Percentiles rank a stretch among this genome's conserved stretches.
Evolutionary conservation across 2,888 invertebrate genomes (phyloP).

Genomic region (Metacarcinus magister): DNA sequence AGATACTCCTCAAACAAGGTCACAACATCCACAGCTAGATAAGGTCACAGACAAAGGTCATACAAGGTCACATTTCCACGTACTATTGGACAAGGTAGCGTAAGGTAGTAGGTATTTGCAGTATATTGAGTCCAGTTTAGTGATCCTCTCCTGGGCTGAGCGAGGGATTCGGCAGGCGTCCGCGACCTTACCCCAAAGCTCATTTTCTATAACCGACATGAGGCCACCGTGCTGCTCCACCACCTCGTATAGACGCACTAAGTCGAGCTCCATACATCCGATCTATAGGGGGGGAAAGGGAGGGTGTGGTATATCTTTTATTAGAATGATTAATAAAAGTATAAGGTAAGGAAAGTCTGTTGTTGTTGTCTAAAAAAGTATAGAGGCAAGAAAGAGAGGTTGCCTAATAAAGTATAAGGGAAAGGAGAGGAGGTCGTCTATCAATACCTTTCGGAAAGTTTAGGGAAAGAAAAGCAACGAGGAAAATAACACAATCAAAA

Average conservation of each 20-base stretch:
- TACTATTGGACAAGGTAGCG: slow-evolving; percentile 91
- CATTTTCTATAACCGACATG: slow-evolving; percentile 93
- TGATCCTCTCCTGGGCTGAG: slow-evolving; percentile 91
- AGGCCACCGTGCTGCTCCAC: slow-evolving; percentile 94
- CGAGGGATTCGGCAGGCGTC: slow-evolving; percentile 94
- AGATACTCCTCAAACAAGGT: neutral
- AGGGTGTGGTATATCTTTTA: no score
- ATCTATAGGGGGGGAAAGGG: slow-evolving; percentile 86
- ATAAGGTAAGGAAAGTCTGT: no score
- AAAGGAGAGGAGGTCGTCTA: no score
- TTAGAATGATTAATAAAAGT: no score
- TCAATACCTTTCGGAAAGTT: no score
- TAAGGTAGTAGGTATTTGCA: slow-evolving; percentile 96
- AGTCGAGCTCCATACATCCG: slow-evolving; percentile 95
- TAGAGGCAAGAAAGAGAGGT: no score
- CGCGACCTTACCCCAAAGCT: slow-evolving; percentile 94
- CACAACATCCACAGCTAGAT: no score
- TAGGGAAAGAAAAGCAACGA: no score
- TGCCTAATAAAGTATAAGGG: no score
- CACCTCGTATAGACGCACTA: slow-evolving; percentile 92
- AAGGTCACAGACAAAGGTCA: neutral
- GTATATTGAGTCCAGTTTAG: slow-evolving; percentile 94
- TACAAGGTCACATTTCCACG: slow-evolving; percentile 83
- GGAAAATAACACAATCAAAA: no score
- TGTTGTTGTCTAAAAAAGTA: no score